Conservation (phyloP, 2,888 invertebrate genomes). For the Aleiodes leptofemur region DNA sequence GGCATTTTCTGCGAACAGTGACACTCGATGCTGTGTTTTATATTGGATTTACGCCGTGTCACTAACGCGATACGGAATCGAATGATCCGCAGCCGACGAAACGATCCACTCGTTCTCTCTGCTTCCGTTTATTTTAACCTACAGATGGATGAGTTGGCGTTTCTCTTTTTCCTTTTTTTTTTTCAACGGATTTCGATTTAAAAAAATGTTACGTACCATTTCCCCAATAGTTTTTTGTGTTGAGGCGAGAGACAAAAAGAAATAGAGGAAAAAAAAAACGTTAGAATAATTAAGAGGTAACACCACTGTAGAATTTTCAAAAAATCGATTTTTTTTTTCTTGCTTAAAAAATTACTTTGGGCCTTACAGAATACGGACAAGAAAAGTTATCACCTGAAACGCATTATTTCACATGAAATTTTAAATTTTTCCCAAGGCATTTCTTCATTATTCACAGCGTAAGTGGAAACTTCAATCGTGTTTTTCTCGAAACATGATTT, state of each 20-base stretch:
- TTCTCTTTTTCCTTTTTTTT: background rate
- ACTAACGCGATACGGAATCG: slow-evolving; percentile 73
- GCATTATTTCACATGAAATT: no score
- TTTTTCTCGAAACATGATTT: no score
- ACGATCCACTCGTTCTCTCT: slow-evolving; percentile 56
- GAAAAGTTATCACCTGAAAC: no score
- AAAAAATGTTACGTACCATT: slow-evolving; percentile 18
- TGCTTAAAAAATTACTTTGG: no score
- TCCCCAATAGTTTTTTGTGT: background rate
- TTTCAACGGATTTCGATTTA: slow-evolving; percentile 44
- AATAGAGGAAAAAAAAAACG: background rate
- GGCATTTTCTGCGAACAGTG: slow-evolving; percentile 31
- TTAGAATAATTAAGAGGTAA: no score
- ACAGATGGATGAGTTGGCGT: slow-evolving; percentile 7
- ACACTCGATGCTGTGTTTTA: slow-evolving; percentile 60
- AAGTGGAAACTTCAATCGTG: no score
- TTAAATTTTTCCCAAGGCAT: no score
- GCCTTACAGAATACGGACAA: no score
- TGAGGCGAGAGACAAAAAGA: no score
- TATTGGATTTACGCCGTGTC: slow-evolving; percentile 73
- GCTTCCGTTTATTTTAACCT: slow-evolving; percentile 44
- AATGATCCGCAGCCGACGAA: slow-evolving; percentile 67
- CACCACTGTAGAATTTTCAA: no score
- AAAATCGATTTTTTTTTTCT: no score
- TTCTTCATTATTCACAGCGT: no score